Conservation (phyloP, 2,797 vertebrate genomes). For the Acrossocheilus fasciatus region DNA sequence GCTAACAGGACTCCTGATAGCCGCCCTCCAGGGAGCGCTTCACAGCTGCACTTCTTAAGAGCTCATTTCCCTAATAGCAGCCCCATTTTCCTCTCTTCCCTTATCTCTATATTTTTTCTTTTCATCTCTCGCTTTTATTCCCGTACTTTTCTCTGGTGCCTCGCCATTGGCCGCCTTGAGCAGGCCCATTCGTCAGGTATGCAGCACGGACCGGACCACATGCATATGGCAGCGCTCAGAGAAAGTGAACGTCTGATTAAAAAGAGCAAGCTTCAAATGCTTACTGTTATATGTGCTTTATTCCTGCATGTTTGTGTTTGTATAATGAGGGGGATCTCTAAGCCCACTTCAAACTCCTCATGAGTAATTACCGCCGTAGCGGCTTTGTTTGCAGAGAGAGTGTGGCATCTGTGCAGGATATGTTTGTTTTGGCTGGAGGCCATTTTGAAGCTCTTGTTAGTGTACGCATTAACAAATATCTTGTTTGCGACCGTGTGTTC, state of each 20-base stretch:
- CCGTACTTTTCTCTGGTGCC: background rate
- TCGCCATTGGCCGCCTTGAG: slow-evolving; percentile 3
- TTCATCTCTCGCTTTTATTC: slow-evolving; percentile 41
- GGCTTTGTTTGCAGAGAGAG: slow-evolving; percentile 53
- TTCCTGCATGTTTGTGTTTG: slow-evolving; percentile 54
- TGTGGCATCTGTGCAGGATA: slow-evolving; percentile 54
- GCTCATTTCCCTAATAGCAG: slow-evolving; percentile 55
- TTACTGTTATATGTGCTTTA: slow-evolving; percentile 45
- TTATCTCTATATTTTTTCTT: slow-evolving; percentile 44
- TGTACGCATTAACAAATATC: slow-evolving; percentile 41
- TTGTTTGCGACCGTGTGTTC: slow-evolving; percentile 31
- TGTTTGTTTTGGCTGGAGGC: slow-evolving; percentile 60
- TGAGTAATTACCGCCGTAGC: slow-evolving; percentile 52
- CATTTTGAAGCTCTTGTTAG: slow-evolving; percentile 47
- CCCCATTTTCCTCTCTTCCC: slow-evolving; percentile 36
- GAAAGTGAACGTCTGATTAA: slow-evolving; percentile 49
- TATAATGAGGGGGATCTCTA: slow-evolving; percentile 53
- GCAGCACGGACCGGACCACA: background rate
- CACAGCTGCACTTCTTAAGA: slow-evolving; percentile 56
- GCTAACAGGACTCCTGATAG: slow-evolving; percentile 52
- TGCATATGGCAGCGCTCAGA: slow-evolving; percentile 18
- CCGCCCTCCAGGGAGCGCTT: slow-evolving; percentile 50
- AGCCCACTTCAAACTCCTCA: slow-evolving; percentile 52
- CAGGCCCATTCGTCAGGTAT: slow-evolving; percentile 37
- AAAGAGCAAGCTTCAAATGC: slow-evolving; percentile 41